Base-by-base conservation (phyloP, 1,140 invertebrate species). In the Eupeodes corollae region DNA sequence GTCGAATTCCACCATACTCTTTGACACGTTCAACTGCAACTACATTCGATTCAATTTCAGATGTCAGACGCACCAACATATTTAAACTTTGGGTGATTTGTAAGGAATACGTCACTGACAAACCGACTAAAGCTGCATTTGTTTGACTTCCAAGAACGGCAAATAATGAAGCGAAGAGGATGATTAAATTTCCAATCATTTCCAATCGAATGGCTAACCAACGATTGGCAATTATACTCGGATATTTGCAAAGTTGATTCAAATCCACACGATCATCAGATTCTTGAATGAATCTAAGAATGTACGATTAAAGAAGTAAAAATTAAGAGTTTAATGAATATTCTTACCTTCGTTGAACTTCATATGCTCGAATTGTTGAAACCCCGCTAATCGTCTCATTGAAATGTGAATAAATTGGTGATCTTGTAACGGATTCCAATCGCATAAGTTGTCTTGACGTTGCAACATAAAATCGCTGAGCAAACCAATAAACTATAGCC, bases 341-440 rank as follows among this genome's bases (percentile, higher is more conserved):
- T 13, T 5, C 2, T 56, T 55, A 77, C 75, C 75, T 75, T 15
- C 86, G 68, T 56, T 84, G 75, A 31, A 85, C 79, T 30, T 77
- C 74, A 60, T 85, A 91, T 3, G 87, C 86, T 57, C 88, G 72
- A 46, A 92, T 91, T 0, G 82, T 84, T 18, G 79, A 73, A 0
- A 82, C 79, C 34, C 86, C 85, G 11, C 83, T 84, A 26, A 93
- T 79, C 26, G 86, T 95, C 78, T 98, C 94, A 43, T 91, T 88
- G 69, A 98, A 98, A 73, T 98, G 94, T 5, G 93, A 95, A 71
- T 96, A 98, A 58, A 99, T 97, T 0, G 96, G 95, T 10, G 93
- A 98, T 42, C 93, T 78, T 13, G 89, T 92, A 0, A 96, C 84
- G 0, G 94, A 98, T 69, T 98, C 94, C 21, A 99, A 66, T 37